Evolutionary conservation across 2,113 vertebrate genomes (phyloP), one percentile per base, ranked within the genome.

Genomic region (Tetrax tetrax): DNA sequence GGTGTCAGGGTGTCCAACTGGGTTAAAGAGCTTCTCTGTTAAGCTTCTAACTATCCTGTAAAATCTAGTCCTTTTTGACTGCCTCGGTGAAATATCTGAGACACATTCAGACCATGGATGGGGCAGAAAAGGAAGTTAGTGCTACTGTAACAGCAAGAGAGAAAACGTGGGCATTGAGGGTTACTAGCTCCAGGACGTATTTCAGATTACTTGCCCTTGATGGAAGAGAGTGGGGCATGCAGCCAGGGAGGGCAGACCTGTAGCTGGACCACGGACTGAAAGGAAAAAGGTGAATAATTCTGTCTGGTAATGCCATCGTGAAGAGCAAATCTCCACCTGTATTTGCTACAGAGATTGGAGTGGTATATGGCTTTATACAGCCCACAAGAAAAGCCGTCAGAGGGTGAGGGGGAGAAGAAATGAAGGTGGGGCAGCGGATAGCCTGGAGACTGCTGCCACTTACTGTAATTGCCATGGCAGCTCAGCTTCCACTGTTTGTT

Each of bases 401-500:
- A 68, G 79, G 38, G 43, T 13, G 31, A 41, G 61, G 33, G 60
- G 65, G 35, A 24, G 65, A 50, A 63, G 68, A 82, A 81, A 31
- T 45, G 38, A 85, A 84, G 92, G 70, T 94, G 83, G 77, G 89
- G 91, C 74, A 83, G 80, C 28, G 38, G 91, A 93, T 69, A 87
- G 76, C 70, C 77, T 48, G 60, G 83, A 91, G 89, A 61, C 69
- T 84, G 69, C 80, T 95, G 92, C 90, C 48, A 20, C 92, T 94
- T 95, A 35, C 80, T 87, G 87, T 95, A 96, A 94, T 90, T 89
- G 79, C 70, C 0, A 0, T 77, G 72, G 51, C 59, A 68, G 82
- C 81, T 94, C 89, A 61, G 78, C 66, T 95, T 94, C 54, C 84
- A 45, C 92, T 94, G 93, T 91, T 92, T 87, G 96, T 80, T 87